A percentile compares a stretch with the other conserved stretches of the same genome.
Conservation (phyloP, 2,797 vertebrate genomes). For the Margarornis squamiger region DNA sequence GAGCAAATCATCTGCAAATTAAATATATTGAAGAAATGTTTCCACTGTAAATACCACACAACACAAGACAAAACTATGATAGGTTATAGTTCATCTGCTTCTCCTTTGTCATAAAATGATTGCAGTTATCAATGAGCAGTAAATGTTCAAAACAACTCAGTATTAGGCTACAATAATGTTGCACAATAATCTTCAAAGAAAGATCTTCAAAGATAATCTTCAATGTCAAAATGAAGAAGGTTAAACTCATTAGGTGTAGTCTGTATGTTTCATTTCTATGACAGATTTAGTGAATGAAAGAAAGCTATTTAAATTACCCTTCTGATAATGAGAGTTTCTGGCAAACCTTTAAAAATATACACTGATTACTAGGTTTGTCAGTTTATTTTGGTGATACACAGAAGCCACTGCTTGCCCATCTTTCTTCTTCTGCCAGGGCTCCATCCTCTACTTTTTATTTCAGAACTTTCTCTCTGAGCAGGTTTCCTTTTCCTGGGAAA, state of each 20-base stretch:
- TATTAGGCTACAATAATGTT: not conserved
- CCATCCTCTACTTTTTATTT: not conserved
- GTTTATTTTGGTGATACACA: not conserved
- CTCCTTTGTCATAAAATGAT: not conserved
- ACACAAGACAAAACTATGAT: not conserved
- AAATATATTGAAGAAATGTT: not conserved
- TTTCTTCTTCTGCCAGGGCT: not conserved
- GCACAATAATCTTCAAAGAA: not conserved
- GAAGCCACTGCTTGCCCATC: not conserved
- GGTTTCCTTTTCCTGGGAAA: not conserved
- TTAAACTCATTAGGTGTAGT: not conserved
- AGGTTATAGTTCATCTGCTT: not conserved
- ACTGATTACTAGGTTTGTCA: not conserved
- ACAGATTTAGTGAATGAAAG: not conserved
- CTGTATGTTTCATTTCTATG: not conserved
- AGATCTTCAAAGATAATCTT: not conserved
- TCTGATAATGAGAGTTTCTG: not conserved
- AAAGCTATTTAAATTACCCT: not conserved
- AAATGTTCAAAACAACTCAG: not conserved
- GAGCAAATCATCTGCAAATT: not conserved
- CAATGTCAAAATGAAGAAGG: not conserved
- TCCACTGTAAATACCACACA: not conserved
- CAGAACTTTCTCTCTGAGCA: not conserved
- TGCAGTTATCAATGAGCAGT: not conserved
- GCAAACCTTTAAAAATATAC: not conserved